Percentiles rank a stretch among this genome's conserved stretches.
Conservation (phyloP, 2,888 invertebrate genomes). For the Sinopyrophorus schimmeli region DNA sequence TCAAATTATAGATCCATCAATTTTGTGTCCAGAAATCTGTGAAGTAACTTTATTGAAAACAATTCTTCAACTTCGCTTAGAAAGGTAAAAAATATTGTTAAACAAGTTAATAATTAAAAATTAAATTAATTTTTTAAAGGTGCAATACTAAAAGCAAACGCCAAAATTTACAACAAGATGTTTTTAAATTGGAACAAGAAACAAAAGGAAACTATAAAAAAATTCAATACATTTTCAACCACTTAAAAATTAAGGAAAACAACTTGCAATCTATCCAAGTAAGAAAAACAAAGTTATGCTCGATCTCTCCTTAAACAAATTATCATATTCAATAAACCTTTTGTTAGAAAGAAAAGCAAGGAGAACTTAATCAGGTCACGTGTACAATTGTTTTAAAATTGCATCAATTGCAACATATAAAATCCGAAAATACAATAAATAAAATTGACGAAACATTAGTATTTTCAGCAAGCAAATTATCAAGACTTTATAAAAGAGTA, state of each 20-base stretch:
- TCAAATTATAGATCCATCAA: conserved; percentile 43
- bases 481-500: conserved; percentile 63
- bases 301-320: too few relatives aligned
- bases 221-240: conserved; percentile 60
- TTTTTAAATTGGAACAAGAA: conserved; percentile 61
- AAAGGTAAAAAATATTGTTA: too few relatives aligned
- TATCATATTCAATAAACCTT: too few relatives aligned
- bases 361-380: conserved; percentile 76
- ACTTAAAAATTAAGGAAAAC: conserved; percentile 60
- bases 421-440: conserved; percentile 46
- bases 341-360: conserved; percentile 74
- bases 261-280: conserved; percentile 65
- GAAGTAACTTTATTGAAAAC: too few relatives aligned
- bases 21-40: too few relatives aligned
- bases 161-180: too few relatives aligned
- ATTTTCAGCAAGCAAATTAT: conserved; percentile 65
- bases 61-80: too few relatives aligned
- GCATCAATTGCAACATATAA: conserved; percentile 67
- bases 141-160: too few relatives aligned
- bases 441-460: conserved; percentile 61
- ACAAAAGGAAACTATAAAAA: conserved; percentile 62
- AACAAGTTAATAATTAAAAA: too few relatives aligned
- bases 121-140: too few relatives aligned
- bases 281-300: too few relatives aligned
- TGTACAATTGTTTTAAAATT: conserved; percentile 69